Percentiles rank a stretch among this genome's conserved stretches.
These are phyloP conservation scores for Gymnoscopelus microlampas DNA, from an alignment of 2,797 vertebrate genomes.

Conservation along the genomic window DNA sequence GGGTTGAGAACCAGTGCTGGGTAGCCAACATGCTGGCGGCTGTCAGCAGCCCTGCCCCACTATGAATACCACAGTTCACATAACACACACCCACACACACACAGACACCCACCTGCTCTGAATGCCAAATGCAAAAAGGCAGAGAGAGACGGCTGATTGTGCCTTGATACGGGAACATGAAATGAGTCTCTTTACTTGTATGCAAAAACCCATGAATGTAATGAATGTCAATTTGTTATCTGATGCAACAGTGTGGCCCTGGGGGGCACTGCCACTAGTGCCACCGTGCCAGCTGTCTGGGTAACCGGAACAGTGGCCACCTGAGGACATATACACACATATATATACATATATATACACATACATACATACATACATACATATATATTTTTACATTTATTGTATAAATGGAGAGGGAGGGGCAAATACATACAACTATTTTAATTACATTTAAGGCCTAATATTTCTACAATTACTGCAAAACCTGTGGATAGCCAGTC, in stretches of 20 bases:
- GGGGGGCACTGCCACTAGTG: neutral
- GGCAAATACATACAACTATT: neutral
- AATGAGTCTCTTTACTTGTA: neutral
- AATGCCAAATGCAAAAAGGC: constrained; percentile 53
- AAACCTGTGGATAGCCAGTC: too few species aligned
- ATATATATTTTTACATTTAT: too few species aligned
- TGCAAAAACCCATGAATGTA: constrained; percentile 17
- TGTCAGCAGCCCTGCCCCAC: constrained; percentile 29
- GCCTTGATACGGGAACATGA: constrained; percentile 32
- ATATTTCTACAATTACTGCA: too few species aligned
- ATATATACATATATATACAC: too few species aligned
- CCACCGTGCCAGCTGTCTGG: too few species aligned
- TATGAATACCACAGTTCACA: constrained; percentile 61
- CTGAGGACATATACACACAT: too few species aligned
- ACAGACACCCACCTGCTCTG: constrained; percentile 8
- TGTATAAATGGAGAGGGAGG: neutral
- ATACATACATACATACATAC: too few species aligned
- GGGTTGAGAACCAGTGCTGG: too few species aligned
- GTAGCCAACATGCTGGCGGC: too few species aligned
- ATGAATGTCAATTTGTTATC: neutral
- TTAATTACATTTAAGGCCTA: too few species aligned
- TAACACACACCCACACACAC: constrained; percentile 1
- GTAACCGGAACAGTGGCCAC: too few species aligned
- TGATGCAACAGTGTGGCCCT: constrained; percentile 21
- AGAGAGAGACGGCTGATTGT: constrained; percentile 23